phyloP scores from a whole-genome alignment of 2,797 vertebrate species.

The Pagetopsis macropterus region DNA sequence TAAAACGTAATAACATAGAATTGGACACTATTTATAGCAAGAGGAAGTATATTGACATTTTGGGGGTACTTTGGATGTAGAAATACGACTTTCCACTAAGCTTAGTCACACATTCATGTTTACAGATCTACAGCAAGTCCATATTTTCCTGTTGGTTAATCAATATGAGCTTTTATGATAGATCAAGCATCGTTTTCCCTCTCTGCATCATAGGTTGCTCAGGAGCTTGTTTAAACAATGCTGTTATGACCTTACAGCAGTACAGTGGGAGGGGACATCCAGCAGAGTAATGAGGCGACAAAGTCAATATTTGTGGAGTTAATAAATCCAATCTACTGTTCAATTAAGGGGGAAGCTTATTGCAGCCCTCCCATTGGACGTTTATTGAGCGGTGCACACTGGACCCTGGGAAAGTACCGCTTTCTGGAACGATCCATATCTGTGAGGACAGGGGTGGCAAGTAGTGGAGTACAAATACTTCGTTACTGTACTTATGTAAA shows the following conservation, averaged over 20 bases:
- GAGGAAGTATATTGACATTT: conserved; percentile 29
- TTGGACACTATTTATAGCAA: conserved; percentile 9
- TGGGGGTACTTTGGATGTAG: conserved; percentile 29
- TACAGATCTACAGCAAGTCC: conserved; percentile 36
- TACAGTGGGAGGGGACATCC: conserved; percentile 74
- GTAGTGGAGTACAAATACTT: too few species aligned
- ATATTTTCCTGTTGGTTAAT: conserved; percentile 31
- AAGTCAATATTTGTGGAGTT: conserved; percentile 80
- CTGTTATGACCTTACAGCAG: conserved; percentile 76
- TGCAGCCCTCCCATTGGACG: conserved; percentile 16
- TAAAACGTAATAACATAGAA: background rate
- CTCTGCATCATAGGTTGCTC: conserved; percentile 46
- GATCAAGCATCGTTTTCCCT: background rate
- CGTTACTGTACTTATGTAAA: too few species aligned
- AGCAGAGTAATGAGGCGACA: conserved; percentile 82
- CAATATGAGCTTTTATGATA: conserved; percentile 40
- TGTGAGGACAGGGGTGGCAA: conserved; percentile 11
- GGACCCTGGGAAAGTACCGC: background rate
- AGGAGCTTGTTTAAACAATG: conserved; percentile 59
- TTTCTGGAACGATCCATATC: conserved; percentile 23
- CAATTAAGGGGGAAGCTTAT: conserved; percentile 65
- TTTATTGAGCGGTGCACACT: conserved; percentile 42
- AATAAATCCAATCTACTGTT: conserved; percentile 75
- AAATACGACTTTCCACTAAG: conserved; percentile 24
- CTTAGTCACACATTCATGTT: conserved; percentile 53